Base-by-base conservation (phyloP, 2,113 vertebrate species). In the human (Homo sapiens) region DNA sequence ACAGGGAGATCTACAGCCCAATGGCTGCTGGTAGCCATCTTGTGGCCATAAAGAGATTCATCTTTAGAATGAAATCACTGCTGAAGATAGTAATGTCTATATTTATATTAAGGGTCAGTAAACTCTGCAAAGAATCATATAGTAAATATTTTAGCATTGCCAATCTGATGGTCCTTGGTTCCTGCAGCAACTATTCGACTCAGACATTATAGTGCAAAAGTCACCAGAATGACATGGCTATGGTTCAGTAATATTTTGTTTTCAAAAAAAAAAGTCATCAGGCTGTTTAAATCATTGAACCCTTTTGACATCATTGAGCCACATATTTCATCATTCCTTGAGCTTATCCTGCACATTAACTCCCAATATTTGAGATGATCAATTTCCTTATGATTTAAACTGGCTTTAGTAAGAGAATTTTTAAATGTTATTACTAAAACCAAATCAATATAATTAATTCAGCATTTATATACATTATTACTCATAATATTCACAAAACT, bases 181-280 rank as follows among this genome's bases (percentile, higher is more conserved):
- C 38, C 80, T n/a, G n/a, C 68, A 57, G 66, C 52, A 94, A 73
- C 17, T 80, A 72, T 81, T 95, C 80, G 92, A 27, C 43, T 90
- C 14, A 32, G 32, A 52, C 43, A 82, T 25, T 48, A 23, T 40
- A 66, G 17, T 70, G 18, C 38, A 93, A 52, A 96, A 81, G 45
- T 93, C 72, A 81, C 20, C 23, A 66, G 5, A 92, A 35, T 32
- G 38, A 2, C 16, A 23, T 8, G 52, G 30, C 1, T n/a, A 2
- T 38, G 30, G 22, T 35, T 97, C 86, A 95, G 43, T 82, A 32
- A 86, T 68, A 91, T 57, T 59, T 89, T 66, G 84, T 85, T 94
- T 96, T 75, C 6, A 70, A 57, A 92, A 64, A 64, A 64, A 72
- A 52, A 3, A 90, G 12, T 8, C 32, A 75, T 72, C 81, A 13